Conservation (phyloP, 2,888 invertebrate genomes). For the Drosophila gaucha region DNA sequence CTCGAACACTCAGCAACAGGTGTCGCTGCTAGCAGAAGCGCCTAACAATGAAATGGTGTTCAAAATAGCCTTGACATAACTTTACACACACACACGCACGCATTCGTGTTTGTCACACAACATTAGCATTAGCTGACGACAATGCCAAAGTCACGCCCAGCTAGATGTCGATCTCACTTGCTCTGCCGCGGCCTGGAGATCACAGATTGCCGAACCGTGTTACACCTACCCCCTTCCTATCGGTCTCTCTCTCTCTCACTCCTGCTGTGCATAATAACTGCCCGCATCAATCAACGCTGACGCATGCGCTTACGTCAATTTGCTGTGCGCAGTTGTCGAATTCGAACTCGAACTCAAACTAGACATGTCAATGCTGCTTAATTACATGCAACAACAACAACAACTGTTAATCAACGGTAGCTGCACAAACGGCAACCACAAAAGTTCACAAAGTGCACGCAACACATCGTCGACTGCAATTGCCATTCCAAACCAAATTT, state of each 20-base stretch:
- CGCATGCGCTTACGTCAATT: conserved; percentile 77
- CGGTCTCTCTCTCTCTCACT: background rate
- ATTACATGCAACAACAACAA: conserved; percentile 62
- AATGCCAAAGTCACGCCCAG: conserved; percentile 74
- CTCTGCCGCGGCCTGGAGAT: conserved; percentile 41
- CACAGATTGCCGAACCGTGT: conserved; percentile 49
- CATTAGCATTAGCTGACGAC: conserved; percentile 56
- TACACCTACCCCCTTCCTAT: conserved; percentile 7
- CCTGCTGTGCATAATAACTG: conserved; percentile 1
- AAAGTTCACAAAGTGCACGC: conserved; percentile 71
- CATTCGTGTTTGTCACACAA: conserved; percentile 28
- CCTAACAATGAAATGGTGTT: conserved; percentile 4
- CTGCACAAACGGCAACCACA: conserved; percentile 39
- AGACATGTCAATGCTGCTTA: conserved; percentile 79
- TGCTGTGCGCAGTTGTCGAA: conserved; percentile 60
- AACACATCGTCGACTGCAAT: conserved; percentile 48
- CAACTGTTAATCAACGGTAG: conserved; percentile 56
- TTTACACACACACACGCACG: background rate
- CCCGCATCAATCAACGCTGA: conserved; percentile 53
- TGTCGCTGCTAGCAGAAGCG: conserved; percentile 26
- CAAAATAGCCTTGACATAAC: conserved; percentile 57
- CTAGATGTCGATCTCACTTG: conserved; percentile 41
- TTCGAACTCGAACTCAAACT: conserved; percentile 66
- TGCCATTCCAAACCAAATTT: conserved; percentile 33
- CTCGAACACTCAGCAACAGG: conserved; percentile 22